phyloP scores from a whole-genome alignment of 2,113 vertebrate genomes.

The Cathartes aura region DNA sequence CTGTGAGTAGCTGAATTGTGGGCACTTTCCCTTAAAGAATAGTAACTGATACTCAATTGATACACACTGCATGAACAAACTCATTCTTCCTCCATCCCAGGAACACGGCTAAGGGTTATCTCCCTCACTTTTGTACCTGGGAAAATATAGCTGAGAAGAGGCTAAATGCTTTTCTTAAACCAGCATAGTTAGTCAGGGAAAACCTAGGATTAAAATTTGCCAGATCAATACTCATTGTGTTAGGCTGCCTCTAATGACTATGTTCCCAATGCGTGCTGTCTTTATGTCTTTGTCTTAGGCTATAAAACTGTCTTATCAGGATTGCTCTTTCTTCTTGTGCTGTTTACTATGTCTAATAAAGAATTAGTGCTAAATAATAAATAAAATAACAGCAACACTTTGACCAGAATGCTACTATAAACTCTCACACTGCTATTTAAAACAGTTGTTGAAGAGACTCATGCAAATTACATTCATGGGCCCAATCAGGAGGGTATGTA shows the following conservation, averaged over 20 bases:
- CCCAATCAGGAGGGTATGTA: not conserved
- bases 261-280: not conserved
- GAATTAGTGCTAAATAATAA: not conserved
- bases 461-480: not conserved
- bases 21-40: not conserved
- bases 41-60: not conserved
- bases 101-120: rapidly evolving
- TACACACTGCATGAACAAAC: not conserved
- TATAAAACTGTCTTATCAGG: not conserved
- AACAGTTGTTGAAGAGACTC: not conserved
- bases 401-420: not conserved
- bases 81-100: not conserved
- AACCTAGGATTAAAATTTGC: constrained; percentile 2
- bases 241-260: not conserved
- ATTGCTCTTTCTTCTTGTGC: not conserved
- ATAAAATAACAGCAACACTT: not conserved
- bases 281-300: not conserved
- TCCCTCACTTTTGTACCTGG: not conserved
- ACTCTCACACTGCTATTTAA: not conserved
- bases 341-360: not conserved
- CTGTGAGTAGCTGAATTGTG: not conserved
- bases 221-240: not conserved
- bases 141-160: not conserved
- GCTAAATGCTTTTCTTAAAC: not conserved
- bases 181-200: not conserved